Conservation (phyloP, 2,888 invertebrate genomes). For the Standfussiana lucernea region DNA sequence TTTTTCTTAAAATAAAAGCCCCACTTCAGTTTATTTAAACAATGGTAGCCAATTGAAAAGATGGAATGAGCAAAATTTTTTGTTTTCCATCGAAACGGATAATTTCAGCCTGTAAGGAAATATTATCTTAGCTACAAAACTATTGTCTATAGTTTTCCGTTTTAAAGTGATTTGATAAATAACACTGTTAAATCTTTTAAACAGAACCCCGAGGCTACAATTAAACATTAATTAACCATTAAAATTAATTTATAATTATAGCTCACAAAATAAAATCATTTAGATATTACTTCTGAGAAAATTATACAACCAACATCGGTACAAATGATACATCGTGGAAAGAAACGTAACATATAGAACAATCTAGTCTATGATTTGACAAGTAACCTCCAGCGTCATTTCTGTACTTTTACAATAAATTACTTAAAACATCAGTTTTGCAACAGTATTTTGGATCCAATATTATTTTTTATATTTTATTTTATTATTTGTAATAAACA, state of each 20-base stretch:
- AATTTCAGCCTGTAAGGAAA: background rate
- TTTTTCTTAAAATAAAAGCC: background rate
- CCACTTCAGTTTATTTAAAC: background rate
- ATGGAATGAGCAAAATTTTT: background rate
- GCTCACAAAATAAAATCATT: background rate
- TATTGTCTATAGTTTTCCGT: background rate
- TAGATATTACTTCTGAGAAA: background rate
- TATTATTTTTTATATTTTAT: conserved; percentile 20
- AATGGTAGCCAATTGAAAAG: background rate
- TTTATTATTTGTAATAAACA: background rate
- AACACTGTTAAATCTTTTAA: background rate
- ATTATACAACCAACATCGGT: accelerated
- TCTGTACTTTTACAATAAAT: conserved; percentile 58
- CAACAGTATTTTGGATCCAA: conserved; percentile 9
- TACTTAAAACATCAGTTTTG: conserved; percentile 22
- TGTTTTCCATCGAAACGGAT: background rate
- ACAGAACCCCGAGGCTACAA: background rate
- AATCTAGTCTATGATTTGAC: conserved; percentile 69
- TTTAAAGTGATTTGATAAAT: too few relatives aligned
- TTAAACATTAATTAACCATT: too few relatives aligned
- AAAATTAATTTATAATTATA: background rate
- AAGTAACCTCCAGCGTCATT: conserved; percentile 67
- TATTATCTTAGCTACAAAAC: background rate
- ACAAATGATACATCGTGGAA: conserved; percentile 42
- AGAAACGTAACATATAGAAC: conserved; percentile 59